Percentiles rank a stretch among this genome's conserved stretches.
Conservation (phyloP, 2,113 vertebrate genomes). For the Orthonyx spaldingii region DNA sequence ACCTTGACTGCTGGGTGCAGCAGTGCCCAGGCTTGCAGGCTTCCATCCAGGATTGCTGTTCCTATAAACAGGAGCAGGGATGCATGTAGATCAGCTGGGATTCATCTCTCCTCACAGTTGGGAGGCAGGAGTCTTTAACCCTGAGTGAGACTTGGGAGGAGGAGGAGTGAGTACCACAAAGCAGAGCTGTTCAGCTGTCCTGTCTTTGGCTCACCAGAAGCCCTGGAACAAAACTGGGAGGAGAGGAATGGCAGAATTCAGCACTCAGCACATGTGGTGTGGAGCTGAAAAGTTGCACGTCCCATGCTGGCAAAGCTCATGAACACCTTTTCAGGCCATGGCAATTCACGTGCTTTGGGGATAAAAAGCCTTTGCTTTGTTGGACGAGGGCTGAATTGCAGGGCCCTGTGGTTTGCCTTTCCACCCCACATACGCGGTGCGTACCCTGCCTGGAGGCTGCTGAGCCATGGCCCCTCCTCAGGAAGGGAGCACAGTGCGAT, state of each 20-base stretch:
- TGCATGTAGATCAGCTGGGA: background rate
- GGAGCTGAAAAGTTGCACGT: fast-evolving
- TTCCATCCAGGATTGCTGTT: background rate
- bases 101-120: background rate
- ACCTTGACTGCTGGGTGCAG: background rate
- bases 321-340: background rate
- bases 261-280: background rate
- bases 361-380: background rate
- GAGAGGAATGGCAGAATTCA: background rate
- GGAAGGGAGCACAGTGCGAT: fast-evolving
- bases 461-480: background rate
- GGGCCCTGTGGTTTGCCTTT: background rate
- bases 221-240: background rate
- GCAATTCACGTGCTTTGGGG: background rate
- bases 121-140: background rate
- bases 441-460: background rate
- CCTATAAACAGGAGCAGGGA: background rate
- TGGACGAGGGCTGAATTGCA: background rate
- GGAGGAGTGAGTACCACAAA: background rate
- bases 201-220: background rate
- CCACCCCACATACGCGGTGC: fast-evolving
- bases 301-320: background rate
- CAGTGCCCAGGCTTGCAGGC: background rate
- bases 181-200: background rate
- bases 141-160: background rate